Evolutionary conservation across 2,797 vertebrate species (phyloP).

Genomic region (Dromococcyx pavoninus): DNA sequence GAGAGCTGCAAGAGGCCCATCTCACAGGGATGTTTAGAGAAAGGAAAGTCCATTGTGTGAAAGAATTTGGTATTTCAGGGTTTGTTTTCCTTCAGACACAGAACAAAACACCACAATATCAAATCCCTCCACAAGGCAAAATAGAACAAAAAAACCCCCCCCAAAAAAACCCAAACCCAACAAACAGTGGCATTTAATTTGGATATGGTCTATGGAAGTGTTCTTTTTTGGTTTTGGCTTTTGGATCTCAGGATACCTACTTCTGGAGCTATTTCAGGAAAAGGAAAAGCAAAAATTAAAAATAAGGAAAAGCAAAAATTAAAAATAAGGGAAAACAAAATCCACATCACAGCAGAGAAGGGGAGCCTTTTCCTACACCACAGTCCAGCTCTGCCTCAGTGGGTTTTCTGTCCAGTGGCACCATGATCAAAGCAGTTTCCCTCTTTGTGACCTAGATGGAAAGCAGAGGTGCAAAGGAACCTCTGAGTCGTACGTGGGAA

Average conservation of each 20-base stretch:
- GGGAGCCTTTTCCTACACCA: background rate
- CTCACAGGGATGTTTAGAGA: conserved; percentile 40
- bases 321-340: background rate
- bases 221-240: background rate
- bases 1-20: conserved; percentile 52
- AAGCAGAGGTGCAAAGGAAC: background rate
- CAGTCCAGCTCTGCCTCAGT: fast-evolving
- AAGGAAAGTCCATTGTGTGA: conserved; percentile 53
- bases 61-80: conserved; percentile 43
- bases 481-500: background rate
- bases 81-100: conserved; percentile 53
- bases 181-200: background rate
- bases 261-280: background rate
- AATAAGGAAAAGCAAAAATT: background rate
- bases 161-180: background rate
- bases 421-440: fast-evolving
- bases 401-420: background rate
- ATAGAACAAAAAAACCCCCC: background rate
- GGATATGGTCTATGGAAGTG: background rate
- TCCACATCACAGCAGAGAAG: background rate
- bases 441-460: background rate
- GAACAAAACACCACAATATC: conserved; percentile 28
- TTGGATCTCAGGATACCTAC: background rate
- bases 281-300: background rate
- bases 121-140: background rate